A percentile compares a stretch with the other conserved stretches of the same genome.
These are phyloP conservation scores for Tenebrosternarchus preto DNA, from an alignment of 2,113 vertebrate genomes.

Conservation along the genomic window DNA sequence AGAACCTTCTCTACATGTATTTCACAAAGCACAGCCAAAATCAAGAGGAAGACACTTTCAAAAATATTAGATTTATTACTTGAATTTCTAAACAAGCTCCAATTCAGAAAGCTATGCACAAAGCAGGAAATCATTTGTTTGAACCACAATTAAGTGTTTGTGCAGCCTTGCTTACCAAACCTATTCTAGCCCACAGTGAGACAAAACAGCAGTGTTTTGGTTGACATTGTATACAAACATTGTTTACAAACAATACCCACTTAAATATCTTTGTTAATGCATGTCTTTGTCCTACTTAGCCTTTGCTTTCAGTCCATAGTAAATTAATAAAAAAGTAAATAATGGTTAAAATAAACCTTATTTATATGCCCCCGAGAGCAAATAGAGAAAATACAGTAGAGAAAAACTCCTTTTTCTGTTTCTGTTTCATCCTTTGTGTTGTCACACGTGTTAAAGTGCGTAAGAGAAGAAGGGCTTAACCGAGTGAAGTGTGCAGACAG, in stretches of 20 bases:
- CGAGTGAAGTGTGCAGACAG: no score
- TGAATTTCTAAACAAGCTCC: neutral
- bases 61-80: no score
- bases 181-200: neutral
- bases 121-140: neutral
- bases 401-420: neutral
- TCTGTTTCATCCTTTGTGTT: neutral
- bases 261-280: neutral
- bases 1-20: no score
- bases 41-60: no score
- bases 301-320: neutral
- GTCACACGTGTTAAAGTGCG: neutral
- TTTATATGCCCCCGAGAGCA: no score
- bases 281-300: neutral
- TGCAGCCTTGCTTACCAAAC: neutral
- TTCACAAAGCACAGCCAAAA: no score
- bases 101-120: neutral
- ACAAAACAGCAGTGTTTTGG: neutral
- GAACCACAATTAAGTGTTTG: neutral
- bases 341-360: neutral
- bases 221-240: neutral
- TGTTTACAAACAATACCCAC: constrained; percentile 1
- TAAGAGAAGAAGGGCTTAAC: neutral
- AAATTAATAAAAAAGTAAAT: neutral
- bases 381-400: no score